phyloP scores from a whole-genome alignment of 2,888 invertebrate species.

The Mongoloraphidia duomilia region DNA sequence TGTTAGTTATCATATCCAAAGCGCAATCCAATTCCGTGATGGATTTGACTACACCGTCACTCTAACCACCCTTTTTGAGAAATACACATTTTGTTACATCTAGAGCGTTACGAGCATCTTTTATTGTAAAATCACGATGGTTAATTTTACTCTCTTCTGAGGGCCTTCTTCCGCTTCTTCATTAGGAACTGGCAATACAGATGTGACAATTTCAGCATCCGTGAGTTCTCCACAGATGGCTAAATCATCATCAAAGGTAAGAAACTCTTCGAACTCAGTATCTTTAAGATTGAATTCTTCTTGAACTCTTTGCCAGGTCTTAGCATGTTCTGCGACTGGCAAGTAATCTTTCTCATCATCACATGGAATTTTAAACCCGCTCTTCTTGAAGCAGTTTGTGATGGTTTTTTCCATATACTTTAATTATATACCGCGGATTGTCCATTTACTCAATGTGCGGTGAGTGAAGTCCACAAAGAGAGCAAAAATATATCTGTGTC shows the following conservation, averaged over 20 bases:
- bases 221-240: constrained; percentile 8
- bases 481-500: too few relatives aligned
- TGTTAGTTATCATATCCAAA: constrained; percentile 17
- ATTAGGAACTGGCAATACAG: constrained; percentile 6
- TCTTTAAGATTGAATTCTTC: constrained; percentile 7
- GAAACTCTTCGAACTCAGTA: constrained; percentile 7
- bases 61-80: constrained; percentile 15
- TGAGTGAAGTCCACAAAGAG: too few relatives aligned
- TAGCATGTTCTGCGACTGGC: constrained; percentile 13
- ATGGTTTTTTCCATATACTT: constrained; percentile 16
- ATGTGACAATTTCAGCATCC: constrained; percentile 7
- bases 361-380: constrained; percentile 16
- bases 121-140: constrained; percentile 15
- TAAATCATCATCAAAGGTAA: constrained; percentile 8
- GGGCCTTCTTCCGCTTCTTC: constrained; percentile 14
- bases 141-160: constrained; percentile 16
- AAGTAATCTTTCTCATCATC: too few relatives aligned
- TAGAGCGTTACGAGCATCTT: constrained; percentile 16
- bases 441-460: too few relatives aligned
- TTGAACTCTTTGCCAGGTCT: constrained; percentile 3
- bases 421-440: too few relatives aligned
- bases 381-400: constrained; percentile 17
- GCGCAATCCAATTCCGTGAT: constrained; percentile 17
- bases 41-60: constrained; percentile 16
- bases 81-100: constrained; percentile 16